Base-by-base conservation (phyloP, 2,113 vertebrate genomes). In the Geococcyx californianus region DNA sequence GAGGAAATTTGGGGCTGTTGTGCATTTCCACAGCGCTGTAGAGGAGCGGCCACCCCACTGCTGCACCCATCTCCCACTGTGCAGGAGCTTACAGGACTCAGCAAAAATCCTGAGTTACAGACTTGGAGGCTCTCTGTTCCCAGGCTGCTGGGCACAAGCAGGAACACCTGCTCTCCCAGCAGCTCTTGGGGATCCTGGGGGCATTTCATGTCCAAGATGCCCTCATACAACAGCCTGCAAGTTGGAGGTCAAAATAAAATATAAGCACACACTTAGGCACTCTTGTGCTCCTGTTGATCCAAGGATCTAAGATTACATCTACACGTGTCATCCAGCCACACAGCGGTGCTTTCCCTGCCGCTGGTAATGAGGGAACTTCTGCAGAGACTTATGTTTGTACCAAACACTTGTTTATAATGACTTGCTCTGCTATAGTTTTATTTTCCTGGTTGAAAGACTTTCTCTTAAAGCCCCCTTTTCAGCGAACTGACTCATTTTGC, bases 261-360 rank as follows among this genome's bases (percentile, higher is more conserved):
- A 67, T 13, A 60, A 56, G 23, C 52, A 54, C 40, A 34, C 3
- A 1, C 20, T 51, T 55, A 56, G 84, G 25, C 16, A 66, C 21
- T 26, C 0, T 0, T 56, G 10, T 60, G 18, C 26, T 70, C 26
- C n/a, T 3, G 0, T 3, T n/a, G 29, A 52, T 51, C 63, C n/a
- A 40, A 58, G 62, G 26, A 52, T 51, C 63, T n/a, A 40, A 63
- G 68, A 21, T 69, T 49, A n/a, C 33, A 21, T 33, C 49, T n/a
- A 11, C 6, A 5, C 3, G 3, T 33, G 5, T 18, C 52, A 60
- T 10, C n/a, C 49, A 56, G 36, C 36, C 28, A 7, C 0, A 0
- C 34, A 68, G 59, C 1, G 1, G 19, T 38, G 10, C 44, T 49
- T 73, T 78, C 62, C n/a, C 45, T 88, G 40, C 49, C 67, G 16